These are phyloP conservation scores for Lepidostoma basale DNA, from an alignment of 1,140 invertebrate species.

Conservation along the genomic window DNA sequence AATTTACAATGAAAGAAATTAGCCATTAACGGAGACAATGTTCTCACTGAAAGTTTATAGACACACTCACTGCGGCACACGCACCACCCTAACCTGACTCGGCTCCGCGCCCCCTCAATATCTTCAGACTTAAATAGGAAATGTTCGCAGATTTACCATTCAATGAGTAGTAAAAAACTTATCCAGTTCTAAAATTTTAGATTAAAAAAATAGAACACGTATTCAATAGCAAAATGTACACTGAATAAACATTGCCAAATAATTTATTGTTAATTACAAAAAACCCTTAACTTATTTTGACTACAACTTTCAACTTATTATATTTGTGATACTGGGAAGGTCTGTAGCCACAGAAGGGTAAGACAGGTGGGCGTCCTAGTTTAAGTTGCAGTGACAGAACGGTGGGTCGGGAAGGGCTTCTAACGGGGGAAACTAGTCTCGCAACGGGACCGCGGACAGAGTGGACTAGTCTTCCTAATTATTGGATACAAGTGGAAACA, in stretches of 20 bases:
- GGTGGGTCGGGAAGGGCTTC: no score
- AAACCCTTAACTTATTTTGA: constrained; percentile 45
- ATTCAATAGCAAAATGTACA: constrained; percentile 46
- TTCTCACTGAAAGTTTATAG: constrained; percentile 10
- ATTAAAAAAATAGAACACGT: constrained; percentile 47
- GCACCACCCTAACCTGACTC: constrained; percentile 42
- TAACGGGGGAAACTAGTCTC: no score
- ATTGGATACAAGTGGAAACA: constrained; percentile 39
- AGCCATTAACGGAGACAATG: constrained; percentile 31
- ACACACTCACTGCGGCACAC: constrained; percentile 3
- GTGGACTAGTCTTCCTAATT: no score
- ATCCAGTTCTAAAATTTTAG: constrained; percentile 43
- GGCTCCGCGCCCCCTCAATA: constrained; percentile 33
- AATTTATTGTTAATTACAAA: constrained; percentile 45
- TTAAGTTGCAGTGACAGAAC: no score
- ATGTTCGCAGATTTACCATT: constrained; percentile 44
- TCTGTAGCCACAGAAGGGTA: constrained; percentile 15
- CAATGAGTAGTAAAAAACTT: constrained; percentile 45
- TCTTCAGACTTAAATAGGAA: constrained; percentile 45
- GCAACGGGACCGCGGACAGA: no score
- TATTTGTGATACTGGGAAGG: constrained; percentile 32
- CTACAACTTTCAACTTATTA: constrained; percentile 37
- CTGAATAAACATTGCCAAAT: constrained; percentile 46
- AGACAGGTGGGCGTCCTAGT: no score
- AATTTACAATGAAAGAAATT: constrained; percentile 40